Base-by-base conservation (phyloP, 2,888 invertebrate genomes). In the Philhelius pedissequus region DNA sequence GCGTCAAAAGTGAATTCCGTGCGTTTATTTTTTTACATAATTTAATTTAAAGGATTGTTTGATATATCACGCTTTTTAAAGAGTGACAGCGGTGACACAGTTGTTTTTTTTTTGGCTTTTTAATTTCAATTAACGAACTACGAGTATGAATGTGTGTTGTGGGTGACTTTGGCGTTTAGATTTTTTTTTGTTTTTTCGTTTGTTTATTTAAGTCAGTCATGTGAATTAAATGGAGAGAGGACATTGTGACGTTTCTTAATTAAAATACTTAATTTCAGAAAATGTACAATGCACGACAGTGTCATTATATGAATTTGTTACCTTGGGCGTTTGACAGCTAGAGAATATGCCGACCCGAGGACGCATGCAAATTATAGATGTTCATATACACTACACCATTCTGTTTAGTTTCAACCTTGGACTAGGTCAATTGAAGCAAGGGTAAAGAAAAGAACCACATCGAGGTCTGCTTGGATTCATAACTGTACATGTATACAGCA, bases 231-330 rank as follows among this genome's bases (percentile, higher is more conserved):
- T n/a, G 25, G 35, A 43, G 18, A 62, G 13, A 27, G 40, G 48
- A 43, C 76, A 66, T 56, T 80, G 48, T 75, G 81, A 76, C 58
- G 48, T 70, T 81, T 81, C 81, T 75, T 75, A 81, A 81, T 81
- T 80, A 76, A 81, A 76, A 76, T 64, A 50, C 18, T 62, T 62
- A 43, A 43, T 43, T 75, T 64, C 18, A 22, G 9, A 40, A 50
- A 64, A 48, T 50, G 38, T 50, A 56, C 32, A 58, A 48, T 50
- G 38, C 43, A 56, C 32, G 50, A 32, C 70, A 64, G 48, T 70
- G 69, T 48, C 64, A 70, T n/a, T n/a, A n/a, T n/a, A n/a, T 48
- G 30, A 30, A 64, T 32, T 32, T 32, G 64, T 70, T 56, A 64
- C 69, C 81, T 66, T 69, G 66, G 48, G 76, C 38, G 64, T 48